A percentile compares a stretch with the other conserved stretches of the same genome.
Conservation (phyloP, 2,797 vertebrate species). For the Gymnoscopelus microlampas region DNA sequence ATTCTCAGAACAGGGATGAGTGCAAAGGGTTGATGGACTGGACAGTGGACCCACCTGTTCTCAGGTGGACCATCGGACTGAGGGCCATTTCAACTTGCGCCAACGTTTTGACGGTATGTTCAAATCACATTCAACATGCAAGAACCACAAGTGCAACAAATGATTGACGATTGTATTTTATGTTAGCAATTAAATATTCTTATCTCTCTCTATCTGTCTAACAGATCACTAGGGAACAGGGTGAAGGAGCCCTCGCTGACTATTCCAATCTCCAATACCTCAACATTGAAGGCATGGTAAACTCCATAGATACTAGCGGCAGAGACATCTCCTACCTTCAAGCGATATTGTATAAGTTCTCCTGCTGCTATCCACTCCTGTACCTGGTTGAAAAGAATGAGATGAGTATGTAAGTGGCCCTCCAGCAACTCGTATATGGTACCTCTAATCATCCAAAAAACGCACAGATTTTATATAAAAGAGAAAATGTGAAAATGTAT, state of each 20-base stretch:
- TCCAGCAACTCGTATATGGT: no score
- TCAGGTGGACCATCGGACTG: constrained; percentile 73
- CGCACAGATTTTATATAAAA: no score
- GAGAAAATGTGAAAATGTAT: no score
- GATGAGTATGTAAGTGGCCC: constrained; percentile 72
- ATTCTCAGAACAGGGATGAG: constrained; percentile 51
- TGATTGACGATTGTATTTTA: no score
- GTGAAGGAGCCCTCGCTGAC: constrained; percentile 68
- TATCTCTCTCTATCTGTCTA: constrained; percentile 1
- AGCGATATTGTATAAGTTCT: constrained; percentile 76
- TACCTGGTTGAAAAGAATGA: constrained; percentile 78
- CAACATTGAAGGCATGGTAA: constrained; percentile 73
- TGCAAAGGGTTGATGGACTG: constrained; percentile 72
- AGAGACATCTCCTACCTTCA: constrained; percentile 73
- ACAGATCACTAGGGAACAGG: constrained; percentile 66
- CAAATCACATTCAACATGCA: not conserved
- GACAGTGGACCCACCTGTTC: constrained; percentile 64
- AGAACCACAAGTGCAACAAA: not conserved
- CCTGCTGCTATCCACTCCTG: constrained; percentile 79
- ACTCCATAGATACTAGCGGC: constrained; percentile 51
- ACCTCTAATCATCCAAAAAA: no score
- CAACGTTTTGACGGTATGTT: constrained; percentile 65
- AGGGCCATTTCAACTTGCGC: constrained; percentile 55
- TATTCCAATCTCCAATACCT: constrained; percentile 73
- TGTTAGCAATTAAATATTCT: no score